phyloP scores from a whole-genome alignment of 2,888 invertebrate genomes.

The Macrosiphum euphorbiae region DNA sequence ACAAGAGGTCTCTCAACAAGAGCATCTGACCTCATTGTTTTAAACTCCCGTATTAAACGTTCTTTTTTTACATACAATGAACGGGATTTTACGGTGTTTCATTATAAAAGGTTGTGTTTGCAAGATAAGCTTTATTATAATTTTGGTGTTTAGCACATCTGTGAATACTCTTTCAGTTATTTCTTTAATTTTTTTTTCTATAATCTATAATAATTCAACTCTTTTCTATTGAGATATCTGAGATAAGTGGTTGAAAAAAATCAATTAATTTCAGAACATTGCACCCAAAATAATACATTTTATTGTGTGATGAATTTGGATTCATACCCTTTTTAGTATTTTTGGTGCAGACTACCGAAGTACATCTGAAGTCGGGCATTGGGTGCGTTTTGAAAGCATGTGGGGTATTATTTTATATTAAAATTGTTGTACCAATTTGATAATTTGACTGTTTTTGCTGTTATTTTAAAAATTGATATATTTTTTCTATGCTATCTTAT shows the following conservation, averaged over 20 bases:
- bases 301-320: not conserved
- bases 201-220: not conserved
- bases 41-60: slow-evolving; percentile 57
- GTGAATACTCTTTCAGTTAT: not conserved
- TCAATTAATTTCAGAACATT: not conserved
- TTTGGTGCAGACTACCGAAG: no score
- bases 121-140: slow-evolving; percentile 54
- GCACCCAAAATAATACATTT: not conserved
- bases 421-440: not conserved
- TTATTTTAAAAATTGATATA: not conserved
- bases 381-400: not conserved
- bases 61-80: slow-evolving; percentile 17
- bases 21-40: slow-evolving; percentile 63
- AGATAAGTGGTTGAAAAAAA: not conserved
- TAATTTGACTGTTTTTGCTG: not conserved
- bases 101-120: slow-evolving; percentile 47
- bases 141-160: slow-evolving; percentile 31
- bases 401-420: not conserved
- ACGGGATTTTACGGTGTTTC: slow-evolving; percentile 41
- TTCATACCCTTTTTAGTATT: no score
- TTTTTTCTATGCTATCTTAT: not conserved
- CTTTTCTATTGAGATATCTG: not conserved
- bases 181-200: not conserved
- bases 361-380: not conserved
- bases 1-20: slow-evolving; percentile 52